Evolutionary conservation across 2,797 vertebrate species (phyloP).

Genomic region (Varecia variegata): DNA sequence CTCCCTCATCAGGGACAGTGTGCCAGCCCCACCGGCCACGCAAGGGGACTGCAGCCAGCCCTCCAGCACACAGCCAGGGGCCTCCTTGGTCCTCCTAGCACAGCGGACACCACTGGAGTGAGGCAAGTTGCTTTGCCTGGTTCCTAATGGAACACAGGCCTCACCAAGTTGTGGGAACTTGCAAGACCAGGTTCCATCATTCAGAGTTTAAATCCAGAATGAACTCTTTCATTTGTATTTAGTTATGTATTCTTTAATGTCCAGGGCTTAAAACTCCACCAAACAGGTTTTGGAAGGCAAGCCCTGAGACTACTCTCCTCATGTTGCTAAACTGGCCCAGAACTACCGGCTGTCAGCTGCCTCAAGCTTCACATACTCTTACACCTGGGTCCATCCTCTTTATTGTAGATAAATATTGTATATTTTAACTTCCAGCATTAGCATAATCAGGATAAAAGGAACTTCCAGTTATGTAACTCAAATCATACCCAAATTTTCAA

Average conservation of each 20-base stretch:
- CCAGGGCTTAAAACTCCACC: neutral
- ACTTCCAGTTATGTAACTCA: neutral
- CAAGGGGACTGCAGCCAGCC: neutral
- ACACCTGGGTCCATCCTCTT: neutral
- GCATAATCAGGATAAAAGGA: neutral
- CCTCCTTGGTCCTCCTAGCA: neutral
- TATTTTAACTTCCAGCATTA: neutral
- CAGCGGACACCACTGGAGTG: fast-evolving
- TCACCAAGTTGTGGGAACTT: neutral
- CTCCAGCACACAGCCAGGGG: neutral
- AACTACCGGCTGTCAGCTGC: neutral
- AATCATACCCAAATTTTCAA: neutral
- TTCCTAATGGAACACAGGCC: no score
- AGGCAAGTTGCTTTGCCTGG: neutral
- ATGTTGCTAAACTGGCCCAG: neutral
- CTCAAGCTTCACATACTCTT: neutral
- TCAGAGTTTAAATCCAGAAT: neutral
- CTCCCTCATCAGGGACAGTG: fast-evolving
- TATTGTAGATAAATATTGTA: neutral
- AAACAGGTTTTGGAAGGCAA: neutral
- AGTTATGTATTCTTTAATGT: neutral
- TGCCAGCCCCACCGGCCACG: neutral
- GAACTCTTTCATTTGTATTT: neutral
- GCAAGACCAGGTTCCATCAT: neutral
- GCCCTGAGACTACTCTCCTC: neutral